Percentiles rank a stretch among this genome's conserved stretches.
phyloP scores from a whole-genome alignment of 2,113 vertebrate species.

The Sinocyclocheilus anshuiensis region DNA sequence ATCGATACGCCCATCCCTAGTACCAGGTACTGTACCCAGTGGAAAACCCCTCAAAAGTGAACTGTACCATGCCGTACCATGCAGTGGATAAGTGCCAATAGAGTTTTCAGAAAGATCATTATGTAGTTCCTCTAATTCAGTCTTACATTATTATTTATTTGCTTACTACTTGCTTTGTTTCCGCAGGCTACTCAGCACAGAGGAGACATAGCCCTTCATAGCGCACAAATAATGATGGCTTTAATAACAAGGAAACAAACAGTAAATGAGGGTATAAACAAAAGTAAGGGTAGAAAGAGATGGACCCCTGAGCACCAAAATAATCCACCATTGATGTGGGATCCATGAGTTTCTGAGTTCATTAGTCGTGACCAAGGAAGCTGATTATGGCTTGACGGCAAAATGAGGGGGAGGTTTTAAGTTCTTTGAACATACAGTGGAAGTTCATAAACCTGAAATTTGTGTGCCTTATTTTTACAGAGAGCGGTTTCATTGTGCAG shows the following conservation, averaged over 20 bases:
- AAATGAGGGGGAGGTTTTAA: not conserved
- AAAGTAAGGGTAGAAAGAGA: constrained; percentile 5
- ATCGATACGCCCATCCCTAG: too few species aligned
- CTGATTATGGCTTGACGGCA: not conserved
- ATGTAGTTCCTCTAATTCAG: not conserved
- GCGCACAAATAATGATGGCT: not conserved
- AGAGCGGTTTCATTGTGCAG: not conserved
- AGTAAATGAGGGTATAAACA: constrained; percentile 11
- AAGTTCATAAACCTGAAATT: constrained; percentile 12
- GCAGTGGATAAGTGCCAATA: too few species aligned
- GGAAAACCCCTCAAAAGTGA: too few species aligned
- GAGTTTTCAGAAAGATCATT: not conserved
- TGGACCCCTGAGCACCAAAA: not conserved
- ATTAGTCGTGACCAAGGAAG: constrained; percentile 10
- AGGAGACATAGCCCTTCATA: constrained; percentile 2
- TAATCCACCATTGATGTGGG: constrained; percentile 7
- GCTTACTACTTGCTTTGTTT: constrained; percentile 31
- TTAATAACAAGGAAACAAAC: not conserved
- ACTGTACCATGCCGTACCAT: too few species aligned
- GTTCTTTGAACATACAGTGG: not conserved
- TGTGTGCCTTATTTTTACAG: constrained; percentile 15
- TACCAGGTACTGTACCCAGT: too few species aligned
- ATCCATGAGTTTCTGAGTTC: constrained; percentile 10
- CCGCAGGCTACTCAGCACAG: constrained; percentile 12
- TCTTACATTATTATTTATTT: not conserved